Percentiles rank a stretch among this genome's conserved stretches.
These are phyloP conservation scores for Epinephelus moara DNA, from an alignment of 2,113 vertebrate species.

Conservation along the genomic window DNA sequence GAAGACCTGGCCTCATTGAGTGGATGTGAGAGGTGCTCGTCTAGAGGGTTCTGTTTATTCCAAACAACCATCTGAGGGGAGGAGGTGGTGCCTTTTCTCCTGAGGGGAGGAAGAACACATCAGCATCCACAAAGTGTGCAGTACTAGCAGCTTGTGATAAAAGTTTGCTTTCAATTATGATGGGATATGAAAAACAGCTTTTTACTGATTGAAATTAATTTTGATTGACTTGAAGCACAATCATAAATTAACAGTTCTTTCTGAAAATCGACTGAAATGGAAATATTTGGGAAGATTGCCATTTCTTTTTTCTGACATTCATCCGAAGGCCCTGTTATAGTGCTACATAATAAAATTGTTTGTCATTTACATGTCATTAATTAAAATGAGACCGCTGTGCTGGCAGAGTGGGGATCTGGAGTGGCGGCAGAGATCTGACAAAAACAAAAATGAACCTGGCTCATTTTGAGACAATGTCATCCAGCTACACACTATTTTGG, in stretches of 20 bases:
- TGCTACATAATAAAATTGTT: neutral
- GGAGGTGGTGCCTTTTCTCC: conserved; percentile 90
- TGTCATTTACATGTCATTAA: neutral
- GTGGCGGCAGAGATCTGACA: too few relatives aligned
- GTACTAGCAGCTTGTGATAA: neutral
- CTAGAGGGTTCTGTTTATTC: conserved; percentile 85
- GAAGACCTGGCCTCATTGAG: conserved; percentile 89
- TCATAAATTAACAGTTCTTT: neutral
- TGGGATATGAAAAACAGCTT: neutral
- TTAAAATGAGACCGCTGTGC: too few relatives aligned
- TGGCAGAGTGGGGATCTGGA: neutral
- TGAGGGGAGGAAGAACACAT: conserved; percentile 54
- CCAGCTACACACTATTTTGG: neutral
- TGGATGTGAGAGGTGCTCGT: conserved; percentile 86
- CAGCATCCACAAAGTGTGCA: neutral
- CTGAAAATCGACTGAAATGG: neutral
- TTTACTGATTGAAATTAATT: neutral
- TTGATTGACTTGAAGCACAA: neutral
- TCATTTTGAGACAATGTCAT: neutral
- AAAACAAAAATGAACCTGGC: neutral
- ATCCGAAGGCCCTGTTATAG: neutral
- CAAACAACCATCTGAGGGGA: conserved; percentile 91
- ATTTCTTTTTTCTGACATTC: neutral
- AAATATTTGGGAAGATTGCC: neutral
- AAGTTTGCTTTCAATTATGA: neutral